Conservation (phyloP, 2,888 invertebrate species). For the Volucella zonaria region DNA sequence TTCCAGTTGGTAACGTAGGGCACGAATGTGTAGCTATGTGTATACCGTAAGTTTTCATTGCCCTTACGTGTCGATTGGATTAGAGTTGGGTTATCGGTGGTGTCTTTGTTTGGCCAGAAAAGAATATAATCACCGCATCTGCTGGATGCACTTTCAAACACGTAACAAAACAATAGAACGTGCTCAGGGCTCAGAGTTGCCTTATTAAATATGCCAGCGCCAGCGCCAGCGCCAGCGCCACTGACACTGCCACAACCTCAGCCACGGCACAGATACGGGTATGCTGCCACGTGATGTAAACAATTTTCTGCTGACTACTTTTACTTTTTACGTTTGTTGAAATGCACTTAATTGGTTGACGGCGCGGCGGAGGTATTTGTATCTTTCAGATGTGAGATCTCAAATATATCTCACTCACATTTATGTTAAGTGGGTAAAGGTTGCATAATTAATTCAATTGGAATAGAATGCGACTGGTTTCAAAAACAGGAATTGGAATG, state of each 20-base stretch:
- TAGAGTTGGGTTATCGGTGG: neutral
- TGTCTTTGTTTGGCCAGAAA: neutral
- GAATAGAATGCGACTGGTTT: too few relatives aligned
- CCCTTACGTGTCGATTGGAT: neutral
- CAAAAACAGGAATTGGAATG: too few relatives aligned
- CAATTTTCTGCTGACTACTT: neutral
- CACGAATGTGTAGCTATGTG: neutral
- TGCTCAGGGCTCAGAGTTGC: conserved; percentile 16
- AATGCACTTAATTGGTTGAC: too few relatives aligned
- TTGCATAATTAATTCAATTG: too few relatives aligned
- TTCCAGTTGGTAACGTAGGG: neutral
- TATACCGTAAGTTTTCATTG: neutral
- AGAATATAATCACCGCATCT: conserved; percentile 9
- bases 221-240: too few relatives aligned
- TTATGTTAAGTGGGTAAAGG: too few relatives aligned
- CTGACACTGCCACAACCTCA: too few relatives aligned
- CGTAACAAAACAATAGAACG: conserved; percentile 21
- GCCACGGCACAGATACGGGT: too few relatives aligned
- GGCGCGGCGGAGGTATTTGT: too few relatives aligned
- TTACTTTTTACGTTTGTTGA: too few relatives aligned
- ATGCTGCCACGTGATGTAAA: conserved; percentile 6
- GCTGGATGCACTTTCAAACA: conserved; percentile 22
- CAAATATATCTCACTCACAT: too few relatives aligned
- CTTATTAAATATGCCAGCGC: neutral
- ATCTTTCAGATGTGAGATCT: too few relatives aligned